phyloP scores from a whole-genome alignment of 2,888 invertebrate genomes.

The Rapana venosa region DNA sequence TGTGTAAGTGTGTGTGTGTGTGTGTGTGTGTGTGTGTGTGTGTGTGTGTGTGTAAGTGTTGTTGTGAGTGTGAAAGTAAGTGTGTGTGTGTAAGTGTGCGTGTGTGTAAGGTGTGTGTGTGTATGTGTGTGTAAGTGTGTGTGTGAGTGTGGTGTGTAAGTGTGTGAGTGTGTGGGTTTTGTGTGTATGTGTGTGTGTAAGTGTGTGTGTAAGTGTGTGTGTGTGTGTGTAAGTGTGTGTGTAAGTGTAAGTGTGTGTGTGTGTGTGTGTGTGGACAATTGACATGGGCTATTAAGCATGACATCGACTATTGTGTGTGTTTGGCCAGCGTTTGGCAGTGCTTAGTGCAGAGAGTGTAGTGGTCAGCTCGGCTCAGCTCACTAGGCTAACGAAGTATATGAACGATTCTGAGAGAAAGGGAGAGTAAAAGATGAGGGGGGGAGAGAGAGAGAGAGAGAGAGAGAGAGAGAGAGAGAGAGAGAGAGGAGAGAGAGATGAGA shows the following conservation, averaged over 20 bases:
- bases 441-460: too few relatives aligned
- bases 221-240: slow-evolving; percentile 4
- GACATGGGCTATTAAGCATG: not conserved
- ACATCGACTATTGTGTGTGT: too few relatives aligned
- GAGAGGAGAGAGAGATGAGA: too few relatives aligned
- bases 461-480: too few relatives aligned
- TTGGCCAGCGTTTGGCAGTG: too few relatives aligned
- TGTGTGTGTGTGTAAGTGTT: not conserved
- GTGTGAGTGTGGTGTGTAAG: too few relatives aligned
- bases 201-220: not conserved
- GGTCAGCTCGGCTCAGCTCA: too few relatives aligned
- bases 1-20: not conserved
- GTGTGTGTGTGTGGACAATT: not conserved
- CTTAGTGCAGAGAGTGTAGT: too few relatives aligned
- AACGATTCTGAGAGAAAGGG: too few relatives aligned
- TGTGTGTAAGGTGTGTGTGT: not conserved
- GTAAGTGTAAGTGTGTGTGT: not conserved
- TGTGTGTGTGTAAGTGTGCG: not conserved
- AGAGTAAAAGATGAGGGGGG: too few relatives aligned
- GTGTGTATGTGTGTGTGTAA: not conserved
- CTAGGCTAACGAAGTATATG: too few relatives aligned
- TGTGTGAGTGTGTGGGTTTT: too few relatives aligned
- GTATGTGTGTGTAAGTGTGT: not conserved
- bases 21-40: not conserved
- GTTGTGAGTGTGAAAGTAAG: not conserved